phyloP scores from a whole-genome alignment of 2,113 vertebrate species.

The Ctenodactylus gundi region DNA sequence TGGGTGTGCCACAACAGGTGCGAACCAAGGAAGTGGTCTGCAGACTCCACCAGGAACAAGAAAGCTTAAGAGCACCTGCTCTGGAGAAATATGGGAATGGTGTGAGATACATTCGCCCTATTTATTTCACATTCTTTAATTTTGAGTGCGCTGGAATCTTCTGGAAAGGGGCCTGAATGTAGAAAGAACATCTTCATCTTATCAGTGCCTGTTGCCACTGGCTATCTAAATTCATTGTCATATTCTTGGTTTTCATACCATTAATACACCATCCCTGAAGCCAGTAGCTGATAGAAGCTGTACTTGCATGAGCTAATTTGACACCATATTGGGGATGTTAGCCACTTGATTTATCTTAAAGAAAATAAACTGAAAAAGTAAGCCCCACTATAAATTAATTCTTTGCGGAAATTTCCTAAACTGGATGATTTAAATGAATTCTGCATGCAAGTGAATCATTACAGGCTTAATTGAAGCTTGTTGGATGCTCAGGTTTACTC shows the following conservation, averaged over 20 bases:
- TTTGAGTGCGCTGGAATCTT: neutral
- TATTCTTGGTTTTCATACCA: neutral
- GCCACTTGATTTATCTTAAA: constrained; percentile 52
- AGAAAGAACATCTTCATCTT: constrained; percentile 17
- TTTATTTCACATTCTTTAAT: neutral
- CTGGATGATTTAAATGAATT: constrained; percentile 74
- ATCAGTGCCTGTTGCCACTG: constrained; percentile 6
- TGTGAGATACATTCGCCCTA: neutral
- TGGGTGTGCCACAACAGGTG: neutral
- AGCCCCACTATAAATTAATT: constrained; percentile 56
- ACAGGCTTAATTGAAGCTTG: constrained; percentile 71
- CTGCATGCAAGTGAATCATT: constrained; percentile 76
- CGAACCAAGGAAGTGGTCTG: neutral
- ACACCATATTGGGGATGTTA: constrained; percentile 48
- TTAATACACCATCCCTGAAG: neutral
- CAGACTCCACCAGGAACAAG: neutral
- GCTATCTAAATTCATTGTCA: constrained; percentile 18
- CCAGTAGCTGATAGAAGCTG: constrained; percentile 6
- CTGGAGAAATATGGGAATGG: neutral
- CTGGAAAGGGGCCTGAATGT: neutral
- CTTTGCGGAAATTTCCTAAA: constrained; percentile 78
- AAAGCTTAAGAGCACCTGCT: neutral
- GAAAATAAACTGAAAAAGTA: constrained; percentile 62
- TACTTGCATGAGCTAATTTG: constrained; percentile 2
- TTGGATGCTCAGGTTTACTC: constrained; percentile 74